A percentile compares a stretch with the other conserved stretches of the same genome.
These are phyloP conservation scores for Amphiprion ocellaris DNA, from an alignment of 2,113 vertebrate species.

Conservation along the genomic window DNA sequence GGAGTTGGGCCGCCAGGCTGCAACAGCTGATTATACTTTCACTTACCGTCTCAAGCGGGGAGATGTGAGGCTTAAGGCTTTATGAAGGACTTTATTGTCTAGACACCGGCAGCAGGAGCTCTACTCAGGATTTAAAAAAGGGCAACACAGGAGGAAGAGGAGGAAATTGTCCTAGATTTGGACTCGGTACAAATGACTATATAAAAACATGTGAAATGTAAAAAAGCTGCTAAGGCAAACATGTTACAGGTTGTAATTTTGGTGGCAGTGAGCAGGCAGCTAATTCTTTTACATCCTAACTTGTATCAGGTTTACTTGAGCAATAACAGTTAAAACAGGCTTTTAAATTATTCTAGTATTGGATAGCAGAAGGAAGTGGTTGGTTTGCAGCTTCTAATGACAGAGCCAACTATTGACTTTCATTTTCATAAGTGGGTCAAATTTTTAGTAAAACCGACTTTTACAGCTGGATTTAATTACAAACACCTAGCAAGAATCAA, in stretches of 20 bases:
- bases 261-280: not conserved
- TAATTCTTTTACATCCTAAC: slow-evolving; percentile 19
- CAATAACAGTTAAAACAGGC: slow-evolving; percentile 1
- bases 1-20: slow-evolving; percentile 12
- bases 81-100: slow-evolving; percentile 78
- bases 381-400: not conserved
- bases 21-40: slow-evolving; percentile 72
- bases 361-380: slow-evolving; percentile 19
- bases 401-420: slow-evolving; percentile 21
- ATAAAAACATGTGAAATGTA: slow-evolving; percentile 62
- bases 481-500: slow-evolving; percentile 31
- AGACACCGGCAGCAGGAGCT: slow-evolving; percentile 61
- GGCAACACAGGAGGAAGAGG: slow-evolving; percentile 45
- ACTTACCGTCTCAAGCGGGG: slow-evolving; percentile 51
- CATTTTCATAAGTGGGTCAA: slow-evolving; percentile 30
- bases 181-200: slow-evolving; percentile 38
- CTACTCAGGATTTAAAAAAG: slow-evolving; percentile 42
- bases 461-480: slow-evolving; percentile 48
- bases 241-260: slow-evolving; percentile 25
- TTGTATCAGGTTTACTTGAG: slow-evolving; percentile 25
- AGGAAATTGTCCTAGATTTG: slow-evolving; percentile 72
- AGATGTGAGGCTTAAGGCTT: slow-evolving; percentile 59
- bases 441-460: slow-evolving; percentile 1
- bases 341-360: not conserved
- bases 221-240: slow-evolving; percentile 55